Base-by-base conservation (phyloP, 1,140 invertebrate species). In the Brachionus asplanchnoidis region DNA sequence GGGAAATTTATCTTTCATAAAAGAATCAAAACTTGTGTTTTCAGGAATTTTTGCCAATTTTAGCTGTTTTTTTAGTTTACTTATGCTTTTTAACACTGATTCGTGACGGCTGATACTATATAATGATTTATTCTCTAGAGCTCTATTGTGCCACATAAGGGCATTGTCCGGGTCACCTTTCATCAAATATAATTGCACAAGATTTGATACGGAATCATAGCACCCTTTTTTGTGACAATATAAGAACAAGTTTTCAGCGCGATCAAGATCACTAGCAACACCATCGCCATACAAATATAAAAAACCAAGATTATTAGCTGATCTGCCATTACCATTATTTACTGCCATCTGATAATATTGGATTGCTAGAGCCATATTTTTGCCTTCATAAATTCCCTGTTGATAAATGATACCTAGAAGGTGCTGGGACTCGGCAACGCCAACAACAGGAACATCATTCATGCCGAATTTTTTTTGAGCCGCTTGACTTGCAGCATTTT, bases 171-270 rank as follows among this genome's bases (percentile, higher is more conserved):
- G 17, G 17, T 73, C 68, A 17, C 26, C 32, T 73, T 73, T 73
- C 3, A 17, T 5, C 8, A 73, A 36, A 73, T 73, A 42, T 14
- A 73, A 73, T 40, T 73, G 14, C 42, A 73, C 32, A 36, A 73
- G 68, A 40, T 40, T 73, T 3, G 68, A n/a, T 17, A 73, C 17
- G 14, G 68, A 36, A 36, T 73, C 68, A 8, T 2, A 36, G 7
- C 28, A 73, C 8, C 32, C 68, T 73, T 73, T 73, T 73, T 40
- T 32, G 40, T 73, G 32, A 40, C 28, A 32, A 36, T 40, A 73
- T 40, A 73, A 73, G 14, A 73, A 73, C n/a, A 73, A 40, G 40
- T 73, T 73, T 73, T 73, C 68, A 73, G 68, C 68, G 28, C 28
- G 28, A 32, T 32, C 32, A 36, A 36, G 1, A 36, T 7, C 6